These are phyloP conservation scores for Achlya flavicornis DNA, from an alignment of 2,888 invertebrate species.

Conservation along the genomic window DNA sequence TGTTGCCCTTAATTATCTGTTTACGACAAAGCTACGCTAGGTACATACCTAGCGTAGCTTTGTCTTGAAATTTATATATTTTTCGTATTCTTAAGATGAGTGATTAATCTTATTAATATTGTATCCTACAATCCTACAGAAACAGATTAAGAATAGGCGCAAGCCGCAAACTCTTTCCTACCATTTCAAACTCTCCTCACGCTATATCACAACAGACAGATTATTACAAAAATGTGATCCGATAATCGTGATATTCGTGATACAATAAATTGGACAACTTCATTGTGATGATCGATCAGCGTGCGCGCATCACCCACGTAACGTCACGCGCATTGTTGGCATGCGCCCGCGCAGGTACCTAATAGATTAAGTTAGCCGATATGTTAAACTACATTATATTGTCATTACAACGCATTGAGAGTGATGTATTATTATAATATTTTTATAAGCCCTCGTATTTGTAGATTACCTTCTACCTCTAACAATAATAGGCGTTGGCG, in stretches of 20 bases:
- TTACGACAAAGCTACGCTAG: no score
- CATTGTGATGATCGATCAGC: conserved; percentile 71
- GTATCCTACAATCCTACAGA: no score
- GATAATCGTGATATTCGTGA: conserved; percentile 60
- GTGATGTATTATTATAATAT: conserved; percentile 36
- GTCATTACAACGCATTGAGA: conserved; percentile 40
- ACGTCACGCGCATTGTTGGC: conserved; percentile 57
- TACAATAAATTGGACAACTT: conserved; percentile 71
- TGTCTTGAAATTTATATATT: no score
- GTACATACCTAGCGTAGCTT: no score
- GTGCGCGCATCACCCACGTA: conserved; percentile 70
- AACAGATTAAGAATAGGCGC: no score
- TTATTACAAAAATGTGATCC: conserved; percentile 64
- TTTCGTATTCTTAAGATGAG: no score
- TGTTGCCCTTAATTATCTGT: no score
- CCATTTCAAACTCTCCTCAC: conserved; percentile 51
- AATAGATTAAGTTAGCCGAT: conserved; percentile 26
- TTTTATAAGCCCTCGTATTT: conserved; percentile 25
- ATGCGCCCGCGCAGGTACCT: conserved; percentile 38
- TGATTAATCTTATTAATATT: no score
- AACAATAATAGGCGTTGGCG: conserved; percentile 30
- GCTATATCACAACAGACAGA: conserved; percentile 46
- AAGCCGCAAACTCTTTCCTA: conserved; percentile 34
- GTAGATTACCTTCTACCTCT: conserved; percentile 13
- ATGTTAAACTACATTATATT: conserved; percentile 42